phyloP scores from a whole-genome alignment of 2,888 invertebrate genomes.

The Pheosia tremula region DNA sequence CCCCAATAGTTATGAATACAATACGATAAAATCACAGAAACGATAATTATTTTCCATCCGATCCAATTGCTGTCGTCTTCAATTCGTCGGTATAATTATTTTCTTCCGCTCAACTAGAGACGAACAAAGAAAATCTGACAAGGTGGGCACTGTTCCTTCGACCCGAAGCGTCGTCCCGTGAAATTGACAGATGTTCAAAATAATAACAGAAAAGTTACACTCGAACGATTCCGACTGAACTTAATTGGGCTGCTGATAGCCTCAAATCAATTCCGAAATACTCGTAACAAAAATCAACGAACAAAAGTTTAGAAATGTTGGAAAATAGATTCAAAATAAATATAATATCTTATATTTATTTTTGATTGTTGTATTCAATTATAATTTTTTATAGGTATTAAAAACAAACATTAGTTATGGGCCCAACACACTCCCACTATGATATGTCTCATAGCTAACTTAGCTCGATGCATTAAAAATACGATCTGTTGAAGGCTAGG shows the following conservation, averaged over 20 bases:
- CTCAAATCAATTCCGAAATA: slow-evolving; percentile 50
- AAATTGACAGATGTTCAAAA: slow-evolving; percentile 71
- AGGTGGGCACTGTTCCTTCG: slow-evolving; percentile 55
- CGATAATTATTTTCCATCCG: slow-evolving; percentile 48
- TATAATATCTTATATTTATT: too few species aligned
- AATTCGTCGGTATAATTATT: slow-evolving; percentile 67
- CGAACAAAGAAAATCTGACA: slow-evolving; percentile 63
- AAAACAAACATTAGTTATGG: slow-evolving; percentile 82
- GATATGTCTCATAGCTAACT: slow-evolving; percentile 36
- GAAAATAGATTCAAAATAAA: slow-evolving; percentile 8
- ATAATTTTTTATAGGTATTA: too few species aligned
- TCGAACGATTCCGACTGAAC: slow-evolving; percentile 45
- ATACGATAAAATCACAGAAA: slow-evolving; percentile 27
- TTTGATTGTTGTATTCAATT: too few species aligned
- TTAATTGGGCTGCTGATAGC: slow-evolving; percentile 51
- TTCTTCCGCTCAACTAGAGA: slow-evolving; percentile 68
- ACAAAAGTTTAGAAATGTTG: slow-evolving; percentile 24
- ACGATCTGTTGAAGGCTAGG: too few species aligned
- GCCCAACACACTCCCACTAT: slow-evolving; percentile 93
- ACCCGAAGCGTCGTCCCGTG: slow-evolving; percentile 61
- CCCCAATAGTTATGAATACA: slow-evolving; percentile 10
- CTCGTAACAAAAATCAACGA: slow-evolving; percentile 35
- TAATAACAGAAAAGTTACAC: slow-evolving; percentile 64
- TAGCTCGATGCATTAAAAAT: neutral
- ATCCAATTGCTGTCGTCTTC: slow-evolving; percentile 48